Evolutionary conservation across 1,140 invertebrate genomes (phyloP).

Genomic region (Drosophila pseudoananassae): DNA sequence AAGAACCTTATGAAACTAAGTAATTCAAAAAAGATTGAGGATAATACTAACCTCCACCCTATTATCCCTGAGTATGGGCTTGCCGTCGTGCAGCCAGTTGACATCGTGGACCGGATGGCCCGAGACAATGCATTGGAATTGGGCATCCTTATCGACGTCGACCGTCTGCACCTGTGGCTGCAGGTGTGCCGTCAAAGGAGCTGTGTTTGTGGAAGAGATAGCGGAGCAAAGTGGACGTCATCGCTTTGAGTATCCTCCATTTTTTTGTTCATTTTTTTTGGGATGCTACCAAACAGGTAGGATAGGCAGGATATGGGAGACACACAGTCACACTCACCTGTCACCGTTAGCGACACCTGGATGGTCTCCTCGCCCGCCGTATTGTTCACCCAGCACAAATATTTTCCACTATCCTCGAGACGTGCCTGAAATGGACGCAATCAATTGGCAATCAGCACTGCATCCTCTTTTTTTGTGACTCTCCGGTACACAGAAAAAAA

Average conservation of each 20-base stretch:
- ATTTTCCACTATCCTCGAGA: conserved; percentile 91
- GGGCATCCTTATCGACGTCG: conserved; percentile 92
- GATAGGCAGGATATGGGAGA: not conserved
- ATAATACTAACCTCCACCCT: conserved; percentile 85
- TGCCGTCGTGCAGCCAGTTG: conserved; percentile 93
- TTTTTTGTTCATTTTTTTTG: not conserved
- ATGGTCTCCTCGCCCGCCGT: conserved; percentile 93
- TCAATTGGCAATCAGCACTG: conserved; percentile 74
- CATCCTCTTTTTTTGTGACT: conserved; percentile 20
- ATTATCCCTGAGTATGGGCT: conserved; percentile 87
- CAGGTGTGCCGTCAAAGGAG: conserved; percentile 89
- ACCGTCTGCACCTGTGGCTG: conserved; percentile 90
- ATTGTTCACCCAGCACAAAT: conserved; percentile 94
- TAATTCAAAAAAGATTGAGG: not conserved
- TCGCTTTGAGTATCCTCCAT: conserved; percentile 19
- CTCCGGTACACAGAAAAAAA: not conserved
- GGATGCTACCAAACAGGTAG: not conserved
- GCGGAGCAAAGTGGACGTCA: not conserved
- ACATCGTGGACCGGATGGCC: conserved; percentile 92
- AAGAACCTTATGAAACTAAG: not conserved
- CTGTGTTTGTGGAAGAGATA: conserved; percentile 77
- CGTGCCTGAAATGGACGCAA: conserved; percentile 85
- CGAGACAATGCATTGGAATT: conserved; percentile 93
- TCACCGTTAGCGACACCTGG: conserved; percentile 90
- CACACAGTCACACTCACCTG: conserved; percentile 83